These are phyloP conservation scores for Larimichthys crocea DNA, from an alignment of 2,113 vertebrate genomes.

Conservation along the genomic window DNA sequence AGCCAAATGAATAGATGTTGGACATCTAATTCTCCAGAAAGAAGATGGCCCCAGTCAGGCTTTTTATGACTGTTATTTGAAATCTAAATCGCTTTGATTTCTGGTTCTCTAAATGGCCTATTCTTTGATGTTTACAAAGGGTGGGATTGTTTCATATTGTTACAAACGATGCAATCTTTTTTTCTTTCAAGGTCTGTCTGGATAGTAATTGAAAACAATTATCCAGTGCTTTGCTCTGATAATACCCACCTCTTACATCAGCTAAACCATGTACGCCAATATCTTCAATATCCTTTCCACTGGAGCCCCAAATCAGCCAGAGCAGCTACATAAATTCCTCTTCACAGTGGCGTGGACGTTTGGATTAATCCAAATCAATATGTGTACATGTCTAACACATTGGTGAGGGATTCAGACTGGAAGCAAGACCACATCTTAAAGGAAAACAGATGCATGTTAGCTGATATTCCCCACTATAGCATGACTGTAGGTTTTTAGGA, in stretches of 20 bases:
- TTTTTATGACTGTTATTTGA: slow-evolving; percentile 51
- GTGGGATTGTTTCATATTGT: slow-evolving; percentile 53
- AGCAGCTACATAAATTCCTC: slow-evolving; percentile 23
- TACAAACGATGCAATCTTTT: slow-evolving; percentile 51
- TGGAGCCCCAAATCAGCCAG: slow-evolving; percentile 23
- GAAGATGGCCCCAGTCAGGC: slow-evolving; percentile 38
- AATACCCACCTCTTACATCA: slow-evolving; percentile 35
- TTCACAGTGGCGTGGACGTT: slow-evolving; percentile 4
- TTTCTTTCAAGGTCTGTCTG: slow-evolving; percentile 43
- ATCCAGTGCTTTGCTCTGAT: slow-evolving; percentile 57
- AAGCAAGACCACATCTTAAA: slow-evolving; percentile 9
- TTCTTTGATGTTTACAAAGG: slow-evolving; percentile 61
- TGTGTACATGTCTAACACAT: background rate
- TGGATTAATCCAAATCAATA: slow-evolving; percentile 37
- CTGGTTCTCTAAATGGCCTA: slow-evolving; percentile 42
- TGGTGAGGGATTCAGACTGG: slow-evolving; percentile 16
- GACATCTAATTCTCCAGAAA: slow-evolving; percentile 54
- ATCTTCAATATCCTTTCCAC: slow-evolving; percentile 39
- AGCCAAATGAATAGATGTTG: slow-evolving; percentile 62
- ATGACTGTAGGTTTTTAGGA: background rate
- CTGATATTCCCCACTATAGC: background rate
- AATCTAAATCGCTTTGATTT: slow-evolving; percentile 59
- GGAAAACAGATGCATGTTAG: slow-evolving; percentile 2
- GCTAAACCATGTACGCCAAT: slow-evolving; percentile 41
- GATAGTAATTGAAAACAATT: slow-evolving; percentile 70